phyloP scores from a whole-genome alignment of 2,888 invertebrate genomes.

The Drosophila kokeensis region DNA sequence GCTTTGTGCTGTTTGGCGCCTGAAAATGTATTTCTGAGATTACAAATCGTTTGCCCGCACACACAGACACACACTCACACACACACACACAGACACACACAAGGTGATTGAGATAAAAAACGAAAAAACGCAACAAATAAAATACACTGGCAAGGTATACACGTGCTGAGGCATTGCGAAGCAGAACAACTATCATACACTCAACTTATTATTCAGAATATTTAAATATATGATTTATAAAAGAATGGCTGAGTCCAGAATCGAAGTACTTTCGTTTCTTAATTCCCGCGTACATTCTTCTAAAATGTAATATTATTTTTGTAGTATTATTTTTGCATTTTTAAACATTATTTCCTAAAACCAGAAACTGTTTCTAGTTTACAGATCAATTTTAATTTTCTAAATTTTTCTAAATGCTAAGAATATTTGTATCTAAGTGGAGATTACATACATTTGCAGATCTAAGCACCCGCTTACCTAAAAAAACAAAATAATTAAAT shows the following conservation, averaged over 20 bases:
- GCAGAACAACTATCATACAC: not conserved
- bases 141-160: slow-evolving; percentile 20
- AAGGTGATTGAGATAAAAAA: slow-evolving; percentile 13
- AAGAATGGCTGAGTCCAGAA: not conserved
- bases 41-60: slow-evolving; percentile 47
- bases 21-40: slow-evolving; percentile 44
- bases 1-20: slow-evolving; percentile 5
- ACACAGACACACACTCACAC: not conserved
- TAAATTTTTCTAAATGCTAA: not conserved
- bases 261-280: not conserved
- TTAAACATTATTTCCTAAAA: not conserved
- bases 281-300: not conserved
- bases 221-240: not conserved
- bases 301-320: too few species aligned
- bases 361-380: not conserved
- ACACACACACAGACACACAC: not conserved
- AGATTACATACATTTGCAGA: not conserved
- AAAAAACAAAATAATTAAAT: not conserved
- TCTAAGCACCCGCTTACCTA: not conserved
- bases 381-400: not conserved
- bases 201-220: not conserved
- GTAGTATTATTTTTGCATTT: too few species aligned
- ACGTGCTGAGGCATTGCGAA: not conserved
- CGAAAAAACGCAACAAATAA: slow-evolving; percentile 7
- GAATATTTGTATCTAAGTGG: not conserved